A percentile compares a stretch with the other conserved stretches of the same genome.
Evolutionary conservation across 2,888 invertebrate genomes (phyloP).

Genomic region (Parnassius apollo): DNA sequence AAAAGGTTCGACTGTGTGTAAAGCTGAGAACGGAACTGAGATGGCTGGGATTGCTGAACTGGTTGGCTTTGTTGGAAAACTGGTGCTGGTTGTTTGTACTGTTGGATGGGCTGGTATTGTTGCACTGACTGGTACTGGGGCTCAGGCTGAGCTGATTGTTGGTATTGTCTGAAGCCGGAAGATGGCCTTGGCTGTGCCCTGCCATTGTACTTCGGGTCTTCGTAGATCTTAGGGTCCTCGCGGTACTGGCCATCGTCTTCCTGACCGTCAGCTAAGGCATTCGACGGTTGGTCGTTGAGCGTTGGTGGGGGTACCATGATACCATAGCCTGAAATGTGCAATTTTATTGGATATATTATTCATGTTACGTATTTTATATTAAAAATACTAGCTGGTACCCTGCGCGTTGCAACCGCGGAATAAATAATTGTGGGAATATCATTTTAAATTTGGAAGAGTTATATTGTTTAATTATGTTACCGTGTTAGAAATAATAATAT

Average conservation of each 20-base stretch:
- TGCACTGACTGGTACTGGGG: conserved; percentile 37
- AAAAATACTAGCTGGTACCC: no score
- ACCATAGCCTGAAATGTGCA: conserved; percentile 71
- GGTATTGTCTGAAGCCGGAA: conserved; percentile 50
- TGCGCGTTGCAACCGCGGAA: no score
- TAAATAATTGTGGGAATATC: no score
- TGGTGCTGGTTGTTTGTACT: conserved; percentile 30
- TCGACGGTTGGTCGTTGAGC: conserved; percentile 72
- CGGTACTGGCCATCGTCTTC: conserved; percentile 93
- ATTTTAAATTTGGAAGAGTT: no score
- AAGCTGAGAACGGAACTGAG: conserved; percentile 43
- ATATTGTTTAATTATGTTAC: no score
- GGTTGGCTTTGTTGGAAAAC: conserved; percentile 31
- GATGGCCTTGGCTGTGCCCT: conserved; percentile 48
- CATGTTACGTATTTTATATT: no score
- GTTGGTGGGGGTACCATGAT: conserved; percentile 93
- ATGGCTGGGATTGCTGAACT: conserved; percentile 36
- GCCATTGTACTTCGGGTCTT: conserved; percentile 84
- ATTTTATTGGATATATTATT: neutral
- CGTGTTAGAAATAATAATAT: no score
- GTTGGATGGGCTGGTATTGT: conserved; percentile 43
- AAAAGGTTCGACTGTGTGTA: conserved; percentile 49
- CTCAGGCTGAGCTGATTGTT: conserved; percentile 41
- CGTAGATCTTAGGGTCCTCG: conserved; percentile 90
- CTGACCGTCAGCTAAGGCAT: conserved; percentile 82